Conservation (phyloP, 2,797 vertebrate genomes). For the Tolypeutes matacus region DNA sequence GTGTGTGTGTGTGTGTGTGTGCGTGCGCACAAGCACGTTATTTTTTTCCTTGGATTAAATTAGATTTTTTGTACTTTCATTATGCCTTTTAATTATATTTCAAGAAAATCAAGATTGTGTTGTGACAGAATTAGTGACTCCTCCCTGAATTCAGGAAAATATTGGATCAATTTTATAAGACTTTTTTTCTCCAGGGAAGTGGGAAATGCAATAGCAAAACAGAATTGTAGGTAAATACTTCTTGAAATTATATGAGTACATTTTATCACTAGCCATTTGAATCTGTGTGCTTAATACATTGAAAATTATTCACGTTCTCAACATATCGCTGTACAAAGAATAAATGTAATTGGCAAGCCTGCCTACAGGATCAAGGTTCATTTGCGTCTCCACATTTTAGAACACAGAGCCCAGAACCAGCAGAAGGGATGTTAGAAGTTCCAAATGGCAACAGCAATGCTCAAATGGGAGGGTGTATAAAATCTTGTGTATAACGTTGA, state of each 20-base stretch:
- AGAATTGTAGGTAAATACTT: neutral
- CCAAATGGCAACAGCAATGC: neutral
- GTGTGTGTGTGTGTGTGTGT: neutral
- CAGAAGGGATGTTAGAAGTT: neutral
- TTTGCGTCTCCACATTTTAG: neutral
- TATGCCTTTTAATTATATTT: neutral
- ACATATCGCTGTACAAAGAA: neutral
- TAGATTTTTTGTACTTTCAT: neutral
- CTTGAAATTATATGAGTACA: neutral
- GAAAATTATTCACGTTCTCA: neutral
- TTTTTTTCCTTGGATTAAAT: neutral
- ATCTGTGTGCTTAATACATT: neutral
- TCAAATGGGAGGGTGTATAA: neutral
- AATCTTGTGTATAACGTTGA: neutral
- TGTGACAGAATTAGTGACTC: neutral
- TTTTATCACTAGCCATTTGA: neutral
- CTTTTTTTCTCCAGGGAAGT: neutral
- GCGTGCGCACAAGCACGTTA: neutral
- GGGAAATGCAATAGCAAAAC: neutral
- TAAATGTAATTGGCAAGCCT: neutral
- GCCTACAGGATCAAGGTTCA: neutral
- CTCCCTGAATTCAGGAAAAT: constrained; percentile 24
- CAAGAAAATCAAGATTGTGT: neutral
- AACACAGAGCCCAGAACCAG: neutral
- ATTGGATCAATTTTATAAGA: neutral